Percentiles rank a stretch among this genome's conserved stretches.
These are phyloP conservation scores for Rafetus swinhoei DNA, from an alignment of 2,113 vertebrate genomes.

Conservation along the genomic window DNA sequence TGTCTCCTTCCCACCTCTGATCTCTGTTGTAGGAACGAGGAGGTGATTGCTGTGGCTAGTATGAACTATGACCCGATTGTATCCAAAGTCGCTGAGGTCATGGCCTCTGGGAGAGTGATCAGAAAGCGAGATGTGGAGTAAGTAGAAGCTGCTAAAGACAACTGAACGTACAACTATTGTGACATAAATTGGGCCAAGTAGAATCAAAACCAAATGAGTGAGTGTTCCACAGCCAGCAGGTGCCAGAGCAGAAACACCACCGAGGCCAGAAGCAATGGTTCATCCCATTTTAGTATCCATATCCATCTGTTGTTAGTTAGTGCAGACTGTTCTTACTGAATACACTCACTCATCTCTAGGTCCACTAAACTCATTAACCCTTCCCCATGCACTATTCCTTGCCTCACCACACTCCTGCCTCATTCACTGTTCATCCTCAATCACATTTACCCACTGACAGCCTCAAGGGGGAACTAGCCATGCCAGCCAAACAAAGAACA, in stretches of 20 bases:
- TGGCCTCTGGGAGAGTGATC: slow-evolving; percentile 91
- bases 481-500: neutral
- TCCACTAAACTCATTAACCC: neutral
- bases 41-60: slow-evolving; percentile 96
- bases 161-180: neutral
- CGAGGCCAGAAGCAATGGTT: neutral
- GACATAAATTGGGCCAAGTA: neutral
- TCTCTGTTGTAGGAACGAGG: slow-evolving; percentile 85
- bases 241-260: neutral
- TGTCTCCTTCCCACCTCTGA: neutral
- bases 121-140: slow-evolving; percentile 98
- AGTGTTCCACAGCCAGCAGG: neutral
- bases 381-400: neutral
- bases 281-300: neutral
- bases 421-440: neutral
- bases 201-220: neutral
- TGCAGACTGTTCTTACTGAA: neutral
- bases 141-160: slow-evolving; percentile 69
- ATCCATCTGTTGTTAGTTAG: neutral
- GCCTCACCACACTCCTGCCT: neutral
- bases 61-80: slow-evolving; percentile 99
- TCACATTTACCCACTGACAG: neutral
- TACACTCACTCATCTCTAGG: neutral
- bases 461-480: neutral
- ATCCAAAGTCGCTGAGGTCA: slow-evolving; percentile 95